Percentiles rank a stretch among this genome's conserved stretches.
Evolutionary conservation across 2,797 vertebrate genomes (phyloP).

Genomic region (Buphagus erythrorhynchus): DNA sequence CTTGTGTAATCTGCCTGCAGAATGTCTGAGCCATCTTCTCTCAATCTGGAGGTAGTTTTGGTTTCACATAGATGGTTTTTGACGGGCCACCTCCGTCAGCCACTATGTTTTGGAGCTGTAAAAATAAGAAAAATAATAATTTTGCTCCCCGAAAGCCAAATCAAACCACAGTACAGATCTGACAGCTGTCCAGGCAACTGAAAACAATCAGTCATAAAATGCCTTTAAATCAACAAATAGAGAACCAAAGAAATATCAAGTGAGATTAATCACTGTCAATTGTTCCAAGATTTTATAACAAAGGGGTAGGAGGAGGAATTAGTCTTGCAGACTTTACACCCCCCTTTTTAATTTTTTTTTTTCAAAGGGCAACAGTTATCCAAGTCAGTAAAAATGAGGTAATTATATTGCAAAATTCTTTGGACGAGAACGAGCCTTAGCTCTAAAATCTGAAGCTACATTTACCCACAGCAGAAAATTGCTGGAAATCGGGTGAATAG

Average conservation of each 20-base stretch:
- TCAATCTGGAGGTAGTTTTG: conserved; percentile 8
- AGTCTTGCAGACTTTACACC: conserved; percentile 47
- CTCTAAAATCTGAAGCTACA: conserved; percentile 61
- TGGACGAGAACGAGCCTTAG: conserved; percentile 50
- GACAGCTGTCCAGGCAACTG: conserved; percentile 61
- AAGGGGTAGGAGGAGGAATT: conserved; percentile 48
- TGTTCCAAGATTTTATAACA: conserved; percentile 68
- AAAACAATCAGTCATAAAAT: conserved; percentile 65
- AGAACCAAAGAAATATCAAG: conserved; percentile 67
- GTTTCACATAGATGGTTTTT: background rate
- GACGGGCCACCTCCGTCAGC: background rate
- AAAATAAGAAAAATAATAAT: conserved; percentile 58
- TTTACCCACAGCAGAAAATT: conserved; percentile 71
- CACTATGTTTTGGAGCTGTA: conserved; percentile 12
- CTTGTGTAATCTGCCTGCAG: background rate
- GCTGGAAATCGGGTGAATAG: conserved; percentile 66
- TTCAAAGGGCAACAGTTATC: conserved; percentile 50
- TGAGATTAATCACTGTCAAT: conserved; percentile 70
- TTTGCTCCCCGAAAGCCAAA: conserved; percentile 40
- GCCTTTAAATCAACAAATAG: conserved; percentile 70
- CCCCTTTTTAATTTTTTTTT: background rate
- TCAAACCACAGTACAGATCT: conserved; percentile 30
- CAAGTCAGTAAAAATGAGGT: conserved; percentile 80
- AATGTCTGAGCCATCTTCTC: background rate
- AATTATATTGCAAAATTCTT: conserved; percentile 76